These are phyloP conservation scores for Pomacea maculata DNA, from an alignment of 1,140 invertebrate genomes.

Conservation along the genomic window DNA sequence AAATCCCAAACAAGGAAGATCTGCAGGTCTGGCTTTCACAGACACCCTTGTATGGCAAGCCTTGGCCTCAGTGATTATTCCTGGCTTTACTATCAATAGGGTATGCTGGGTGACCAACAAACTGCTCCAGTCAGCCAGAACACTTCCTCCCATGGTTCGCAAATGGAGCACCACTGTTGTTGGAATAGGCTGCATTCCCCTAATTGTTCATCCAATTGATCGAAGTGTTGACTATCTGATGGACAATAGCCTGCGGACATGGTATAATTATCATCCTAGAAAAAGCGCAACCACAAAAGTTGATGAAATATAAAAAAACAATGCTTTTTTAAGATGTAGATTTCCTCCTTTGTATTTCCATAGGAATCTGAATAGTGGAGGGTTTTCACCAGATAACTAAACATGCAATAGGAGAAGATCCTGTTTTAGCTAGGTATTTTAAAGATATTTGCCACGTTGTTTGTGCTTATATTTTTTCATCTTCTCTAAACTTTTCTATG, in stretches of 20 bases:
- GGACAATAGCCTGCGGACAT: constrained; percentile 74
- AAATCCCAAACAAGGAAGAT: not conserved
- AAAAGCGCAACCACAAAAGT: too few species aligned
- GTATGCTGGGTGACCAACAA: constrained; percentile 75
- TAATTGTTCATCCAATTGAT: constrained; percentile 95
- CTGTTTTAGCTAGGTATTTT: too few species aligned
- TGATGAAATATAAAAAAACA: too few species aligned
- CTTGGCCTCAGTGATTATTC: constrained; percentile 89
- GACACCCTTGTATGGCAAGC: constrained; percentile 94
- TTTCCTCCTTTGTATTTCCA: too few species aligned
- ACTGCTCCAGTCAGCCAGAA: constrained; percentile 68
- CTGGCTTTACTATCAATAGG: constrained; percentile 92
- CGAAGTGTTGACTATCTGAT: constrained; percentile 79
- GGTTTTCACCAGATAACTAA: too few species aligned
- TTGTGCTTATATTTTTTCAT: too few species aligned
- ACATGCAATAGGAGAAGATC: too few species aligned
- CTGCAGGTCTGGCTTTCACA: constrained; percentile 69
- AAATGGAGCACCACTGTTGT: constrained; percentile 80
- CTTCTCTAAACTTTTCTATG: too few species aligned
- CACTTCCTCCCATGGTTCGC: constrained; percentile 67
- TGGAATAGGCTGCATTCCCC: constrained; percentile 85
- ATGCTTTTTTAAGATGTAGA: too few species aligned
- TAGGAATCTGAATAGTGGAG: too few species aligned
- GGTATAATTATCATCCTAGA: constrained; percentile 29
- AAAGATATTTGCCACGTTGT: too few species aligned